These are phyloP conservation scores for Panagrolaimus sp. DNA, from an alignment of 1,140 invertebrate genomes.

Conservation along the genomic window DNA sequence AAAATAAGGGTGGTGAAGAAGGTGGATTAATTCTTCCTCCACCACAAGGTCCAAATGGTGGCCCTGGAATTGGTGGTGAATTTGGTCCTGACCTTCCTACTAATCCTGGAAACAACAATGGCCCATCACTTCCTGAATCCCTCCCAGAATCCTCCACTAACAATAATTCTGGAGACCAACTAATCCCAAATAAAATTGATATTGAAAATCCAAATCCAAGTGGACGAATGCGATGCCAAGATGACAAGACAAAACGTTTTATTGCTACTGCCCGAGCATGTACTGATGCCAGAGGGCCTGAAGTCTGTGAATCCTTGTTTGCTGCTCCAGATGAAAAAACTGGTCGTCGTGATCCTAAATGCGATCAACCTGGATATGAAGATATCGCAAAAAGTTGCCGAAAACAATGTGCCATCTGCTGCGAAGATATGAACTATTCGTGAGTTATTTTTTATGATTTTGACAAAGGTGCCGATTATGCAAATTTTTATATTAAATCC, in stretches of 20 bases:
- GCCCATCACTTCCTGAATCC: neutral
- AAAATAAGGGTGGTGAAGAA: no score
- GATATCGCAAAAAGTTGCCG: constrained; percentile 47
- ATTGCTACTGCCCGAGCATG: constrained; percentile 35
- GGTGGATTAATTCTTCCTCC: no score
- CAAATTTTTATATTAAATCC: constrained; percentile 25
- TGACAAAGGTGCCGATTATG: constrained; percentile 28
- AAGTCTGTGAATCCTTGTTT: constrained; percentile 39
- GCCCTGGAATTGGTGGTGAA: neutral
- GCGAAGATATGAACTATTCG: constrained; percentile 43
- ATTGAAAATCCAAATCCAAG: neutral
- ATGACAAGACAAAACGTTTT: constrained; percentile 28
- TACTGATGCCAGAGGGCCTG: constrained; percentile 38
- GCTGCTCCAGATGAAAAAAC: constrained; percentile 37
- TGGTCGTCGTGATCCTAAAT: constrained; percentile 39
- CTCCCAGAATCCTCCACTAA: neutral
- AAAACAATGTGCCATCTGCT: constrained; percentile 48
- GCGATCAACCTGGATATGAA: constrained; percentile 44
- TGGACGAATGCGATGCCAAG: constrained; percentile 32
- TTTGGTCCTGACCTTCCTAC: neutral
- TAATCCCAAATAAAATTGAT: neutral
- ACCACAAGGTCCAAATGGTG: no score
- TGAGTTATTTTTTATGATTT: constrained; percentile 16
- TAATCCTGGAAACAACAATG: neutral
- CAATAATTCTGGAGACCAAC: neutral